These are phyloP conservation scores for Athetis lepigone DNA, from an alignment of 2,888 invertebrate genomes.

Conservation along the genomic window DNA sequence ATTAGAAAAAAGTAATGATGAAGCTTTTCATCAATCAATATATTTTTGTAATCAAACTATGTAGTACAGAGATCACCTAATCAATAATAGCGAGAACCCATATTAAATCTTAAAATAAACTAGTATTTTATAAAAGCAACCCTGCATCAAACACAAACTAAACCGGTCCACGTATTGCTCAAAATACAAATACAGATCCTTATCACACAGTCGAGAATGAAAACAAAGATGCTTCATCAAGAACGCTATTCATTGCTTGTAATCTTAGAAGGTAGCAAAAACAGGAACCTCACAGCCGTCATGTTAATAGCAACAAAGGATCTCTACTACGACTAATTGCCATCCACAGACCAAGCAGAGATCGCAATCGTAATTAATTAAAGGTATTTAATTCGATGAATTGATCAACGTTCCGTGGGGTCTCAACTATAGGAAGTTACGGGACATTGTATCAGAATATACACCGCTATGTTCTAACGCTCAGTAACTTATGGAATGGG, in stretches of 20 bases:
- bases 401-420: constrained; percentile 81
- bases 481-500: constrained; percentile 35
- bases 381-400: constrained; percentile 81
- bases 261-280: constrained; percentile 59
- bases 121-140: background rate
- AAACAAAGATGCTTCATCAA: constrained; percentile 43
- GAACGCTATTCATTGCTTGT: constrained; percentile 49
- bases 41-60: too few species aligned
- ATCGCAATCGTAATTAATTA: constrained; percentile 87
- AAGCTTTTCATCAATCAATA: too few species aligned
- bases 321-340: constrained; percentile 80
- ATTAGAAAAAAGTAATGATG: too few species aligned
- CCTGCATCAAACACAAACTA: background rate
- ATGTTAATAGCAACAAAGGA: constrained; percentile 72
- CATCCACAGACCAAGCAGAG: constrained; percentile 70
- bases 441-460: constrained; percentile 50
- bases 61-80: too few species aligned
- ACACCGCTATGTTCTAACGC: constrained; percentile 37
- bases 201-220: constrained; percentile 44
- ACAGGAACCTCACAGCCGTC: constrained; percentile 67
- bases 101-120: background rate
- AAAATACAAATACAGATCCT: constrained; percentile 33
- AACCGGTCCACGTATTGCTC: constrained; percentile 22
- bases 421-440: constrained; percentile 66
- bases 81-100: too few species aligned